Evolutionary conservation across 2,888 invertebrate genomes (phyloP).

Genomic region (Aplocera efformata): DNA sequence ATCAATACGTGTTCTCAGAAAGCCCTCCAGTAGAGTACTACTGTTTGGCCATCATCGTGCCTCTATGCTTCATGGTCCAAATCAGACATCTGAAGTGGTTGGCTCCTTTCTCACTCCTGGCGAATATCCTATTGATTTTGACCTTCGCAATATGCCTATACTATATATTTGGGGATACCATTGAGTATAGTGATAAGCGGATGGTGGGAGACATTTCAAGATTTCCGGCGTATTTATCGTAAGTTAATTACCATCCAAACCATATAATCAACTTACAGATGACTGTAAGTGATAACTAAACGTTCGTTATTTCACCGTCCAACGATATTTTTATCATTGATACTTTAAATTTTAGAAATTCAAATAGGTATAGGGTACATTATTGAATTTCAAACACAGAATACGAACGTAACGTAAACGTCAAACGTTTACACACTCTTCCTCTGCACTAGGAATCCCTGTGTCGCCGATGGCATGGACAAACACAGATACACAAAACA

Average conservation of each 20-base stretch:
- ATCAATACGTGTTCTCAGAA: conserved; percentile 51
- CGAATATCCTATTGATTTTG: conserved; percentile 88
- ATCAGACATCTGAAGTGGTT: conserved; percentile 89
- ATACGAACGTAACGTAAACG: too few relatives aligned
- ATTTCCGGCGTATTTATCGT: conserved; percentile 92
- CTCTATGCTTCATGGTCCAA: conserved; percentile 64
- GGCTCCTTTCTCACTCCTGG: conserved; percentile 92
- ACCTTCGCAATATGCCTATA: conserved; percentile 91
- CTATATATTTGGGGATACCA: conserved; percentile 84
- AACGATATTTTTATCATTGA: too few relatives aligned
- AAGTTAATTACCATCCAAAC: conserved; percentile 49
- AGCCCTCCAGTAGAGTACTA: conserved; percentile 61
- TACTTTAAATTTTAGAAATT: too few relatives aligned
- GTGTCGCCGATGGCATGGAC: too few relatives aligned
- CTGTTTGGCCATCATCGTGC: conserved; percentile 58
- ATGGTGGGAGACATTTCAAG: conserved; percentile 76
- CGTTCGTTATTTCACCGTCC: too few relatives aligned
- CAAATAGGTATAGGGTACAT: too few relatives aligned
- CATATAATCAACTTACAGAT: too few relatives aligned
- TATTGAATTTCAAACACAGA: too few relatives aligned
- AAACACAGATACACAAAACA: too few relatives aligned
- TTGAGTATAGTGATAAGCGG: conserved; percentile 67
- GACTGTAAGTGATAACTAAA: too few relatives aligned
- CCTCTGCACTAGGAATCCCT: too few relatives aligned
- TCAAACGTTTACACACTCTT: too few relatives aligned